Evolutionary conservation across 2,113 vertebrate genomes (phyloP), one percentile per base, ranked within the genome.

Genomic region (Cynoglossus semilaevis): DNA sequence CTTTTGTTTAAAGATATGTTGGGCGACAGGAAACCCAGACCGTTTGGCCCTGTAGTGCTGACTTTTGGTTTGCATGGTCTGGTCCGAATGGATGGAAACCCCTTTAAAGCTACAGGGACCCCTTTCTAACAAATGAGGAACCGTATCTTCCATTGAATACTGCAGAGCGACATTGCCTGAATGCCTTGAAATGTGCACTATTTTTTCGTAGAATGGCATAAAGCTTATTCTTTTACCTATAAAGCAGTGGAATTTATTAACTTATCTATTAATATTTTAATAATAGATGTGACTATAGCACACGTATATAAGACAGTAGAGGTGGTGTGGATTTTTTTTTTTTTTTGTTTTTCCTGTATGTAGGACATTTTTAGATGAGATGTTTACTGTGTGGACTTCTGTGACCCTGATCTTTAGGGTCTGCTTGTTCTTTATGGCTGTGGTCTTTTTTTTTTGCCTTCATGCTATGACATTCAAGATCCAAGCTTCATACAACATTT

Each of bases 161-260:
- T 83, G 14, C 22, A 83, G 85, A 85, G 85, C 54, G 19, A 90
- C 79, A 89, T 87, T 89, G 91, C 88, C 88, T 90, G 66, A 91
- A 90, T 90, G 91, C 92, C 92, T 95, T 90, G 88, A 83, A 77
- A 73, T 88, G 91, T 94, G 93, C 92, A 94, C 94, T 93, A 90
- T 93, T 89, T 83, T 88, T 71, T 90, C 91, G 89, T 76, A 89
- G 88, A 84, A 85, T 88, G 84, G 78, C 84, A 55, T 76, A 62
- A 91, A 85, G 70, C 76, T 55, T 90, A 81, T 89, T 90, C 72
- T 84, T 74, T 83, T 83, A 81, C 74, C 66, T 73, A 67, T 42
- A 76, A 55, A 76, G 48, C 63, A 65, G 70, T 38, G 47, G 29
- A 58, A 72, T 87, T 89, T 86, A 63, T 60, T 65, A 81, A 79